phyloP scores from a whole-genome alignment of 2,888 invertebrate species.

The Lapara coniferarum region DNA sequence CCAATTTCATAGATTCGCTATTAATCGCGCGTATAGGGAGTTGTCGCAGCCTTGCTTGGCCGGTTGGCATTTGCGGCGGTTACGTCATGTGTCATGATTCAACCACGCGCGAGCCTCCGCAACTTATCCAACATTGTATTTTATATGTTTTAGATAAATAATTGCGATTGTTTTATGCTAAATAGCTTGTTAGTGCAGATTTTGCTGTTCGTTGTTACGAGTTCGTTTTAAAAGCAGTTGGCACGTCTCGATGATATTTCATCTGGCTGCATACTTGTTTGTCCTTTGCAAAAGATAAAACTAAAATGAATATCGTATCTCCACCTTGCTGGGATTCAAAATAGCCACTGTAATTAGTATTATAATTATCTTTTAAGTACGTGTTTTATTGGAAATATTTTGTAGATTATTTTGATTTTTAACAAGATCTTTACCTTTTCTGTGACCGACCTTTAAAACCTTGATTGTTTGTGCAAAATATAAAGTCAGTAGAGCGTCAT shows the following conservation, averaged over 20 bases:
- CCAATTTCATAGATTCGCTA: constrained; percentile 40
- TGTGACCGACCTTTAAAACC: not conserved
- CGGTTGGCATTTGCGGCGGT: constrained; percentile 67
- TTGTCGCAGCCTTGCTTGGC: constrained; percentile 65
- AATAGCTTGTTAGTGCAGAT: not conserved
- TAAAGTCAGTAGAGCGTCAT: not conserved
- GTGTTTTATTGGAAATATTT: constrained; percentile 12
- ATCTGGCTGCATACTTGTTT: not conserved
- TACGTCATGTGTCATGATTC: constrained; percentile 64
- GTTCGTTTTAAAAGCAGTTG: not conserved
- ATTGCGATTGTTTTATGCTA: not conserved
- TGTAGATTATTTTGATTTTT: not conserved
- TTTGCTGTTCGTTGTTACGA: not conserved
- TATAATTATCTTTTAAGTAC: not conserved
- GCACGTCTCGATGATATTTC: not conserved
- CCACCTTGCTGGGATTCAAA: not conserved
- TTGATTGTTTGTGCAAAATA: not conserved
- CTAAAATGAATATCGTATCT: not conserved
- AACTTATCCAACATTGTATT: constrained; percentile 23
- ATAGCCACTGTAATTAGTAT: not conserved
- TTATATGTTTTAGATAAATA: constrained; percentile 31
- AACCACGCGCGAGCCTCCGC: constrained; percentile 34
- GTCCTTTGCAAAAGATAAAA: not conserved
- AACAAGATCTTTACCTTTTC: not conserved
- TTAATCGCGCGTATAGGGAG: constrained; percentile 36